Evolutionary conservation across 2,113 vertebrate genomes (phyloP), one percentile per base, ranked within the genome.

Genomic region (Phrynosoma blainvillii): DNA sequence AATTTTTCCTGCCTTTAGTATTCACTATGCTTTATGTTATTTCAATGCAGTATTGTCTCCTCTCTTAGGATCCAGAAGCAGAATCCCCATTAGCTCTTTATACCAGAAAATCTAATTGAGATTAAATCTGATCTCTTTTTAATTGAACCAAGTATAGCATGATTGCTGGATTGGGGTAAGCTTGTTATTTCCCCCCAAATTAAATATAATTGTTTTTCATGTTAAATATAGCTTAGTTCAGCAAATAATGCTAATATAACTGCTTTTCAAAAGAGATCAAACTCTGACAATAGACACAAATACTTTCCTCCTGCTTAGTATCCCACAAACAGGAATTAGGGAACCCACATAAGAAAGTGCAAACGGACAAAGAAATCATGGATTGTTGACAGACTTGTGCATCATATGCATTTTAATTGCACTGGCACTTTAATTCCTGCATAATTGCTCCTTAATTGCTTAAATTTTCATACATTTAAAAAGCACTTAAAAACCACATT

Each of bases 401-500:
- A 62, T 89, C 93, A 82, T 89, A 84, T 89, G 32, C 20, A 90
- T 92, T 95, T 96, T 95, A 96, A 96, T 96, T 96, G 89, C 89
- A 89, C 82, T 91, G 81, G 52, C 84, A 93, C 79, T 96, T 96
- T 92, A 87, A 94, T 95, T 96, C 96, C 94, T 94, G 52, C 84
- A 82, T 97, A 97, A 96, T 96, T 96, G 93, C 89, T 89, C 90
- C 95, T 96, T 96, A 95, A 97, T 96, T 96, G 93, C 91, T 84
- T 89, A 82, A 91, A 96, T 96, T 96, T 96, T 94, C 96, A 95
- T 95, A 95, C 94, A 96, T 97, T 96, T 86, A 89, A 96, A 95
- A 96, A 96, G 90, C 93, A 95, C 91, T 95, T 96, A 93, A 95
- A 71, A 96, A 79, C 30, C 66, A 77, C 92, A 95, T 94, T 93